phyloP scores from a whole-genome alignment of 2,888 invertebrate species.

The Yponomeuta evonymella region DNA sequence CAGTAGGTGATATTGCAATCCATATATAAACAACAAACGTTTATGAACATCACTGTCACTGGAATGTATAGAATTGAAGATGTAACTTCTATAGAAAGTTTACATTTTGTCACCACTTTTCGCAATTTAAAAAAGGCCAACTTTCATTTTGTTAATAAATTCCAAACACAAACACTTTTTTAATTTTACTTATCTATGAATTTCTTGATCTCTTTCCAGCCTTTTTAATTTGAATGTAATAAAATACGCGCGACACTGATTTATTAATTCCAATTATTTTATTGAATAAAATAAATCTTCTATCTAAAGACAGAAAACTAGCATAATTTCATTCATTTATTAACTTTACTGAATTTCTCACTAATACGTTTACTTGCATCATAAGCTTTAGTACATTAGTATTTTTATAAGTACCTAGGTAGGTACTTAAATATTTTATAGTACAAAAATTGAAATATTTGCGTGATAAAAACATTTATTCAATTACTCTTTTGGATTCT shows the following conservation, averaged over 20 bases:
- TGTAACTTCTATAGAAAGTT: neutral
- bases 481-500: no score
- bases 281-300: constrained; percentile 8
- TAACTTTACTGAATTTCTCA: constrained; percentile 1
- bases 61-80: neutral
- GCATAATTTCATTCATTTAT: neutral
- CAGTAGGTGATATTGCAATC: no score
- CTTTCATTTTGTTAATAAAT: no score
- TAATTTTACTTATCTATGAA: neutral
- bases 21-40: neutral
- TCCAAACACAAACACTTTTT: no score
- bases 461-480: neutral
- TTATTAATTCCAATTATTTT: constrained; percentile 1
- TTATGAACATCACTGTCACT: neutral
- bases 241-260: neutral
- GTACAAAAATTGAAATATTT: neutral
- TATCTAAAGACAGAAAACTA: constrained; percentile 10
- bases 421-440: neutral
- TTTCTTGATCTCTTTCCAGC: neutral
- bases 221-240: neutral
- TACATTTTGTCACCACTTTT: neutral
- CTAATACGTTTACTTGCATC: constrained; percentile 7
- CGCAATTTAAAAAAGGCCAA: no score
- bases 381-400: constrained; percentile 1
- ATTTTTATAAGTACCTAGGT: no score